Base-by-base conservation (phyloP, 2,888 invertebrate genomes). In the Diabrotica balteata region DNA sequence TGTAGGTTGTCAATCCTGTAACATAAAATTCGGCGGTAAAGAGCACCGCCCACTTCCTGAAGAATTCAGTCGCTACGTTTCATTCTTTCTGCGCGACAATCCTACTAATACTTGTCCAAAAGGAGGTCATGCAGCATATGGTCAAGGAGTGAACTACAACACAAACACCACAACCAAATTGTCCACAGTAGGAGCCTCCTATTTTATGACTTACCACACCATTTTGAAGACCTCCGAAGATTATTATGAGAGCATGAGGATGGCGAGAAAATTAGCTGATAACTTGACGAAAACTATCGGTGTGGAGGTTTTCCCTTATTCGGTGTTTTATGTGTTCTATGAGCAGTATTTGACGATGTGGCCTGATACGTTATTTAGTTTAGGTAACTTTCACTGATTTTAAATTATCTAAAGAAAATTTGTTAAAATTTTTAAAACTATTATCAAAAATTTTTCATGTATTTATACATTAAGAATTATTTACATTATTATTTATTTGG, bases 281-380 rank as follows among this genome's bases (percentile, higher is more conserved):
- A 78, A 80, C 80, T 89, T 99, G 22, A 94, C 96, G 0, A 85
- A 88, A 45, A 93, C 91, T 75, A 85, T 98, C 11, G 76, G 78
- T n/a, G 74, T 91, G 43, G 90, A 89, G 82, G 93, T 95, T 71
- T 94, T 94, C 82, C 94, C 94, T 0, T 95, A 98, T 86, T 97
- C 94, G 0, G 90, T 98, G 60, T 97, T 97, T 86, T 99, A 99
- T 83, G 98, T 99, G 43, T 99, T 96, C 86, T 99, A 99, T 83
- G 99, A 99, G 83, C 98, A 99, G 86, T 99, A 99, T 84, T 86
- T 98, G 73, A 96, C 96, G 8, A 96, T 98, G 90, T 95, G 97
- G 92, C 88, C 91, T 0, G 96, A 98, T 79, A 95, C 97, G 0
- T 82, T 96, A 46, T 89, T 91, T 80, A 95, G 95, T 78, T 88